Percentiles rank a stretch among this genome's conserved stretches.
Conservation (phyloP, 92 coral and sea anemone species). For the Porites divaricata region DNA sequence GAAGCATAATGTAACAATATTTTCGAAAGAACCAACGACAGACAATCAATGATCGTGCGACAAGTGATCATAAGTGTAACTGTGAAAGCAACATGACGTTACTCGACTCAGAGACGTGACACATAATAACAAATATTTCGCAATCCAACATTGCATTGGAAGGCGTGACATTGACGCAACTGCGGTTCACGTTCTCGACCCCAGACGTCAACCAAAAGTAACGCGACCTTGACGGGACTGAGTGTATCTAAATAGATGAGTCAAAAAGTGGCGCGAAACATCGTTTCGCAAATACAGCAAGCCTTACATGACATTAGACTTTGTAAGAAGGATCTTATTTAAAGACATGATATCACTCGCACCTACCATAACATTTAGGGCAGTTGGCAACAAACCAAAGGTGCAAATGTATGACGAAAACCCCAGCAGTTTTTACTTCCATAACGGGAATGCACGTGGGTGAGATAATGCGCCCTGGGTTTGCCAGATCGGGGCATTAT, state of each 20-base stretch:
- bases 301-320: not conserved
- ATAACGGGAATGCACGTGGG: too few species aligned
- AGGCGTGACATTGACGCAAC: constrained; percentile 40
- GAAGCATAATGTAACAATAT: too few species aligned
- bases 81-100: constrained; percentile 22
- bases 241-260: not conserved
- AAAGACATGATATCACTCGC: not conserved
- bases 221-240: constrained; percentile 8
- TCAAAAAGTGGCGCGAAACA: constrained; percentile 3
- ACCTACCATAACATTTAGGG: too few species aligned
- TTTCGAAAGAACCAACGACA: too few species aligned
- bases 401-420: too few species aligned
- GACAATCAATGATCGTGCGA: too few species aligned
- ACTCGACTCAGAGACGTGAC: constrained; percentile 41
- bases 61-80: not conserved
- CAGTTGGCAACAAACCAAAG: too few species aligned
- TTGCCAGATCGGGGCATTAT: too few species aligned
- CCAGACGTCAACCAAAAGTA: constrained; percentile 26
- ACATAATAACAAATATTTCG: constrained; percentile 16
- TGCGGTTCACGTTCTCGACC: constrained; percentile 12
- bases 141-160: constrained; percentile 25
- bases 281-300: not conserved
- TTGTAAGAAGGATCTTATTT: not conserved
- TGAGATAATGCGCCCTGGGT: too few species aligned
- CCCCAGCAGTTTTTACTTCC: too few species aligned